Evolutionary conservation across 2,888 invertebrate species (phyloP).

Genomic region (Fabriciana adippe): DNA sequence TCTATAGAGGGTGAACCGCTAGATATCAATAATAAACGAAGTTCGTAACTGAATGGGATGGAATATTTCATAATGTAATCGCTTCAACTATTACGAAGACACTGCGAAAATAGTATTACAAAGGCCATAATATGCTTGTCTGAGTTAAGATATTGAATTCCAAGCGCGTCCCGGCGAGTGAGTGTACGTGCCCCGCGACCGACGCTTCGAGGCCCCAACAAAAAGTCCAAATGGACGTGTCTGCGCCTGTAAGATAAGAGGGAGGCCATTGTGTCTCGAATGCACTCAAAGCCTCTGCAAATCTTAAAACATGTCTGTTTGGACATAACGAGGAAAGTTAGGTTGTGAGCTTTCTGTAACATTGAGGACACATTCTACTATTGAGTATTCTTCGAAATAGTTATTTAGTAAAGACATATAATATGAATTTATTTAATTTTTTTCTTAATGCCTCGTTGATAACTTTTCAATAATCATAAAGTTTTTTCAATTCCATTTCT

Average conservation of each 20-base stretch:
- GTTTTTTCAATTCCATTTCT: too few relatives aligned
- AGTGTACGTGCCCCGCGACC: slow-evolving; percentile 69
- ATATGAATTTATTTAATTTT: too few relatives aligned
- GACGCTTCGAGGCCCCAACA: slow-evolving; percentile 59
- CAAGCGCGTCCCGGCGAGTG: slow-evolving; percentile 64
- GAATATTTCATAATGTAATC: too few relatives aligned
- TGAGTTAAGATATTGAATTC: slow-evolving; percentile 73
- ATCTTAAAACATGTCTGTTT: slow-evolving; percentile 67
- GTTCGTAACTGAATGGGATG: too few relatives aligned
- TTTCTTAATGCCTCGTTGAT: too few relatives aligned
- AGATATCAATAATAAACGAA: too few relatives aligned
- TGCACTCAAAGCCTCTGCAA: slow-evolving; percentile 66
- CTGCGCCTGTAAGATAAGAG: slow-evolving; percentile 58
- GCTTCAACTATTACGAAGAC: slow-evolving; percentile 33
- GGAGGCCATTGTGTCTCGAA: slow-evolving; percentile 62
- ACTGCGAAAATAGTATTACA: not conserved
- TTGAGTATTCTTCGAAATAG: not conserved
- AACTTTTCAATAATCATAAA: too few relatives aligned
- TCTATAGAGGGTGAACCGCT: too few relatives aligned
- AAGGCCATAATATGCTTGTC: not conserved
- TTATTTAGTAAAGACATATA: not conserved
- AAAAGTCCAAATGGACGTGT: slow-evolving; percentile 69
- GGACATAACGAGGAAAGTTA: slow-evolving; percentile 69
- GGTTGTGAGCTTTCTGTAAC: slow-evolving; percentile 33
- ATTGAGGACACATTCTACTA: slow-evolving; percentile 6